Base-by-base conservation (phyloP, 2,113 vertebrate genomes). In the Rutilus rutilus region DNA sequence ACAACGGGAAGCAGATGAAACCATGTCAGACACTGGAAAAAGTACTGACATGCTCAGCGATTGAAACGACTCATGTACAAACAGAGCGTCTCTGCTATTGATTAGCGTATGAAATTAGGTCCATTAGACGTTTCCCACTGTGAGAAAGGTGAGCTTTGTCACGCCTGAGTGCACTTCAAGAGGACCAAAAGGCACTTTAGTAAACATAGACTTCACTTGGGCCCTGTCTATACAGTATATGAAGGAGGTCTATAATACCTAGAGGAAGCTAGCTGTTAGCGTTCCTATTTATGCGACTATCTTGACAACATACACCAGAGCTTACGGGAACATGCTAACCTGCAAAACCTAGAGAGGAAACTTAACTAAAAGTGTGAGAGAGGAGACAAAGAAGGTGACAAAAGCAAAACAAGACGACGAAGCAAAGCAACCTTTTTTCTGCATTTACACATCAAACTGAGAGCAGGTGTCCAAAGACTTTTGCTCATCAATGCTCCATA, bases 391-490 rank as follows among this genome's bases (percentile, higher is more conserved):
- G 21, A 27, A n/a, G 69, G 23, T n/a, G 36, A 78, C 74, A 82
- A 67, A 86, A 12, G 76, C 62, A 86, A 11, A 75, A 42, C 57
- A 87, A n/a, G 50, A 87, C 15, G 36, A 60, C 17, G 62, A 33
- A 67, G 19, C 62, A 54, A 42, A 50, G 75, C 75, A 50, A 50
- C n/a, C 7, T 21, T 19, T 14, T 81, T 69, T 74, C 65, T 59
- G 85, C 85, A 91, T 90, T 89, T 91, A 92, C 85, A 88, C 89
- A 85, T 89, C 87, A 90, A 88, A 85, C 86, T 57, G 84, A 79
- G 79, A 83, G 60, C 77, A 88, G 88, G 87, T 88, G 85, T 88
- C 64, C 80, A 80, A 52, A 45, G 57, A 50, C 74, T 25, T 81
- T 57, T 19, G 14, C 36, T 69, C 71, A 60, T 65, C 36, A 78